Evolutionary conservation across 1,140 invertebrate species (phyloP), one percentile per base, ranked within the genome.

Genomic region (Ceratina australensis): DNA sequence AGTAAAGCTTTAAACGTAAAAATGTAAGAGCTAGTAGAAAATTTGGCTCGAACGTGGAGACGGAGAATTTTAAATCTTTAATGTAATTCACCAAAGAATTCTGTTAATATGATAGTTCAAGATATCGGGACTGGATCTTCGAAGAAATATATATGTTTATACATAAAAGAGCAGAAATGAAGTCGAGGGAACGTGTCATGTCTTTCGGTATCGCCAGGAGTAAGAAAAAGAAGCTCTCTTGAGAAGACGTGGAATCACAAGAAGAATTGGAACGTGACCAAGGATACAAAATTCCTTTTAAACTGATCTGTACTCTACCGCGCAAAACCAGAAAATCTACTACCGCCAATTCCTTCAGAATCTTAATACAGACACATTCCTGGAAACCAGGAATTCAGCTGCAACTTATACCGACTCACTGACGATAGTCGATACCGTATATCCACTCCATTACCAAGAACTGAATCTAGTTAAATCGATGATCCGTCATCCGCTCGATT

Each of bases 251-350:
- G 18, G 16, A n/a, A 52, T 26, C 15, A 3, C 3, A 54, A 67
- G 49, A 54, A 67, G 13, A 54, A 68, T 68, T 54, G 50, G 26
- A 68, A 20, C 65, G 2, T 33, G 49, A 22, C n/a, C 65, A 20
- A 68, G n/a, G 4, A 28, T 68, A 28, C 50, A 20, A 20, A 54
- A 50, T 10, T 49, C 13, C 18, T 2, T 18, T 18, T 2, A 15
- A 24, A 18, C 42, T 24, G 20, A 64, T 47, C 20, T 20, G 2
- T 3, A 22, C n/a, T 65, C 15, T 10, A 3, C 12, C 22, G 22
- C 12, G 20, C n/a, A 1, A 64, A 64, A 65, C 20, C n/a, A 18
- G 8, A 24, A 50, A 52, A 52, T 66, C 24, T 28, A 54, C 13
- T 28, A 20, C 12, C 15, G 5, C 4, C 0, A 2, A 1, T 13